A percentile compares a stretch with the other conserved stretches of the same genome.
These are phyloP conservation scores for Mya arenaria DNA, from an alignment of 1,140 invertebrate genomes.

Conservation along the genomic window DNA sequence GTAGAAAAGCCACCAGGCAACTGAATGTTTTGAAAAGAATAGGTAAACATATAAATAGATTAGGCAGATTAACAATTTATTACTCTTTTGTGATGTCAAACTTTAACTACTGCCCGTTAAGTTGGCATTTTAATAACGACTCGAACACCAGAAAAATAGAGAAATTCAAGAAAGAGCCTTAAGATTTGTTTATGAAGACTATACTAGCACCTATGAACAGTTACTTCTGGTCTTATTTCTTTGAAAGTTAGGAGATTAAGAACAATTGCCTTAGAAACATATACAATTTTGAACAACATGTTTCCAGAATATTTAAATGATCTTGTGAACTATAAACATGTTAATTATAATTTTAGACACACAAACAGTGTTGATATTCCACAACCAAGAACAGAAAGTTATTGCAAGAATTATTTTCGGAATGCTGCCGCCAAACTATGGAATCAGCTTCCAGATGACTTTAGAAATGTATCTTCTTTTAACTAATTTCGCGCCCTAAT, in stretches of 20 bases:
- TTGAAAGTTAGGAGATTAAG: conserved; percentile 25
- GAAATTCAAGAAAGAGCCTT: too few relatives aligned
- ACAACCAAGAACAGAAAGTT: too few relatives aligned
- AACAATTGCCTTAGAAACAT: conserved; percentile 12
- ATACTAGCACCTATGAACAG: neutral
- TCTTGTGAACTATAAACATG: conserved; percentile 10
- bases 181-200: neutral
- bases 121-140: conserved; percentile 16
- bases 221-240: conserved; percentile 24
- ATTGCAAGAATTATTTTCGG: too few relatives aligned
- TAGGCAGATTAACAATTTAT: too few relatives aligned
- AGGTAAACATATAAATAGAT: too few relatives aligned
- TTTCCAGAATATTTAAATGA: conserved; percentile 16
- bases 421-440: too few relatives aligned
- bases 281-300: neutral
- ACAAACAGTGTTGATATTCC: too few relatives aligned
- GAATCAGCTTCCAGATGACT: too few relatives aligned
- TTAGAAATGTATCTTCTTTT: too few relatives aligned
- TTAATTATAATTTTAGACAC: conserved; percentile 8
- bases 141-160: conserved; percentile 3
- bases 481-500: too few relatives aligned
- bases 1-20: conserved; percentile 24
- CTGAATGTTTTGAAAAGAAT: conserved; percentile 28
- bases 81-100: too few relatives aligned
- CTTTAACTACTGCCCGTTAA: too few relatives aligned